Percentiles rank a stretch among this genome's conserved stretches.
phyloP scores from a whole-genome alignment of 2,888 invertebrate genomes.

The Pheosia tremula region DNA sequence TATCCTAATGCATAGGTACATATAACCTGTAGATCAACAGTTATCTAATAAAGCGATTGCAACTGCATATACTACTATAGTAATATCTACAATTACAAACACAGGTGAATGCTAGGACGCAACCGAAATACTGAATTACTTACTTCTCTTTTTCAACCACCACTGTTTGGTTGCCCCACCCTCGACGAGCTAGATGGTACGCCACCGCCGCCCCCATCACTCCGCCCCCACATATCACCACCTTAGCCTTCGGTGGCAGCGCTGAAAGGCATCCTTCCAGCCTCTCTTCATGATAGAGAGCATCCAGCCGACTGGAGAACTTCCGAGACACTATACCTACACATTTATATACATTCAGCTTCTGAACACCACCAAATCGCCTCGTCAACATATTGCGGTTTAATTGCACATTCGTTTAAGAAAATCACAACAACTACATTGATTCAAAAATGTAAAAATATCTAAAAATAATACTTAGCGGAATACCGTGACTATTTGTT shows the following conservation, averaged over 20 bases:
- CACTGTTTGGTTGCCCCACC: slow-evolving; percentile 92
- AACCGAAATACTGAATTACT: slow-evolving; percentile 36
- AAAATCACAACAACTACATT: background rate
- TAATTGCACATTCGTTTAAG: slow-evolving; percentile 6
- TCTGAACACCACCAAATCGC: slow-evolving; percentile 37
- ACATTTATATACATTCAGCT: slow-evolving; percentile 29
- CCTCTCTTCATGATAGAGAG: slow-evolving; percentile 62
- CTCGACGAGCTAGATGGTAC: slow-evolving; percentile 93
- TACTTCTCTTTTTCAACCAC: slow-evolving; percentile 94
- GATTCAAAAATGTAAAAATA: background rate
- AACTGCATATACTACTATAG: background rate
- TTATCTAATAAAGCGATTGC: background rate
- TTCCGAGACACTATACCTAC: slow-evolving; percentile 32
- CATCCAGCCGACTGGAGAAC: slow-evolving; percentile 56
- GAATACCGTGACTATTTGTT: slow-evolving; percentile 17
- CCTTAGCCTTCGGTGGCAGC: slow-evolving; percentile 84
- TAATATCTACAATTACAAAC: background rate
- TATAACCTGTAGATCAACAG: background rate
- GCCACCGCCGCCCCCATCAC: slow-evolving; percentile 96
- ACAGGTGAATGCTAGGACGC: slow-evolving; percentile 4
- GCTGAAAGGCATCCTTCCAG: slow-evolving; percentile 62
- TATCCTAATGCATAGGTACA: background rate
- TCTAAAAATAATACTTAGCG: slow-evolving; percentile 24
- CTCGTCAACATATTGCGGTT: slow-evolving; percentile 45
- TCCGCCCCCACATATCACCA: slow-evolving; percentile 96